A percentile compares a stretch with the other conserved stretches of the same genome.
phyloP scores from a whole-genome alignment of 2,888 invertebrate species.

The Nipponacmea schrenckii region DNA sequence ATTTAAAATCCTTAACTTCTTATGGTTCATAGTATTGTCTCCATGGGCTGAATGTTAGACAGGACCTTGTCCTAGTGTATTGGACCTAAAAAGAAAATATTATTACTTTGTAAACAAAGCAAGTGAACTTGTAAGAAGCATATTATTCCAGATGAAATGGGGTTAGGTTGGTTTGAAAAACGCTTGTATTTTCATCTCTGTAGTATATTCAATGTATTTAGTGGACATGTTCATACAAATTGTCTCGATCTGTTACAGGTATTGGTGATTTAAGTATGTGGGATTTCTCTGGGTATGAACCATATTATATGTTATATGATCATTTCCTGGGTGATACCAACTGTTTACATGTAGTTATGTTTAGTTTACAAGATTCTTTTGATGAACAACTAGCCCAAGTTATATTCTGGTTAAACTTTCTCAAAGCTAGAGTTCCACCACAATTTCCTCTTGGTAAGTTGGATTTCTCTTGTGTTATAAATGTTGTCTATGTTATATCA shows the following conservation, averaged over 20 bases:
- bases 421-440: slow-evolving; percentile 76
- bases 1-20: no score
- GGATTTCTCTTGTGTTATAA: neutral
- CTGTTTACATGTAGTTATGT: slow-evolving; percentile 76
- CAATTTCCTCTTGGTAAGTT: slow-evolving; percentile 68
- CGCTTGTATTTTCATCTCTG: no score
- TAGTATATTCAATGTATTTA: no score
- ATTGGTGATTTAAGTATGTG: slow-evolving; percentile 77
- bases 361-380: slow-evolving; percentile 76
- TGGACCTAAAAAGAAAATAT: no score
- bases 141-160: no score
- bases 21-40: no score
- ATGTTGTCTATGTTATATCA: neutral
- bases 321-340: slow-evolving; percentile 77
- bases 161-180: no score
- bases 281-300: slow-evolving; percentile 83
- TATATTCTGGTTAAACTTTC: slow-evolving; percentile 80
- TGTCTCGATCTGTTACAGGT: slow-evolving; percentile 66
- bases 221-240: no score
- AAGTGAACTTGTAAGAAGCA: no score
- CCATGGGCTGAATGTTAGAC: no score
- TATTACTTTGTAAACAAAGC: no score
- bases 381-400: slow-evolving; percentile 75
- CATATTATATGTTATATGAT: slow-evolving; percentile 77
- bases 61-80: no score